Base-by-base conservation (phyloP, 2,888 invertebrate genomes). In the Acronicta aceris region DNA sequence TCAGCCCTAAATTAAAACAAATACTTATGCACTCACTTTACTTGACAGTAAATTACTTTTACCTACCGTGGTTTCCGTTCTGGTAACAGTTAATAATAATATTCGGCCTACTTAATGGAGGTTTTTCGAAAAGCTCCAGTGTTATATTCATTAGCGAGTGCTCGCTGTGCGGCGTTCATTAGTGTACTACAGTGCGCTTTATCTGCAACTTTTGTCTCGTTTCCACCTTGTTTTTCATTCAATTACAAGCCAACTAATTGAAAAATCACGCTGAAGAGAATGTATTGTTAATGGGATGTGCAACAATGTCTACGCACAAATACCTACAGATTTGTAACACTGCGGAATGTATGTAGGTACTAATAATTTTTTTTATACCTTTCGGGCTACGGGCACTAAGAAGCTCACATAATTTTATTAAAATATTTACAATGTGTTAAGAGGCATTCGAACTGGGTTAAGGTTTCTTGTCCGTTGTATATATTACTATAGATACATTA, bases 61-160 rank as follows among this genome's bases (percentile, higher is more conserved):
- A 60, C 51, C 27, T 7, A 10, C 10, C 38, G 56, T 59, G 52
- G 65, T 61, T 62, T 67, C 52, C 56, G 53, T n/a, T n/a, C n/a
- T n/a, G n/a, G n/a, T 68, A 73, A 80, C 77, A 79, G 76, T 82
- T 83, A 67, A 65, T 81, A 85, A 81, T 74, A 72, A 78, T 81
- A 84, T 83, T 86, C 78, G 71, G 78, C 80, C 81, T 83, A 83
- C 85, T 86, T 85, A 83, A 82, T 73, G 69, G 82, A 81, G 83
- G 83, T 84, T 84, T 88, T 89, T 85, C 81, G 76, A 78, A 86
- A 86, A 87, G 86, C 80, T 81, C 75, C 81, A 81, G 80, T 82
- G 81, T 82, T 83, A 85, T 87, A 89, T 90, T 92, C 89, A 92
- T 92, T 92, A 92, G 89, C 81, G 82, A 75, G 78, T 82, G 75